Evolutionary conservation across 1,140 invertebrate species (phyloP).

Genomic region (Drosophila navojoa): DNA sequence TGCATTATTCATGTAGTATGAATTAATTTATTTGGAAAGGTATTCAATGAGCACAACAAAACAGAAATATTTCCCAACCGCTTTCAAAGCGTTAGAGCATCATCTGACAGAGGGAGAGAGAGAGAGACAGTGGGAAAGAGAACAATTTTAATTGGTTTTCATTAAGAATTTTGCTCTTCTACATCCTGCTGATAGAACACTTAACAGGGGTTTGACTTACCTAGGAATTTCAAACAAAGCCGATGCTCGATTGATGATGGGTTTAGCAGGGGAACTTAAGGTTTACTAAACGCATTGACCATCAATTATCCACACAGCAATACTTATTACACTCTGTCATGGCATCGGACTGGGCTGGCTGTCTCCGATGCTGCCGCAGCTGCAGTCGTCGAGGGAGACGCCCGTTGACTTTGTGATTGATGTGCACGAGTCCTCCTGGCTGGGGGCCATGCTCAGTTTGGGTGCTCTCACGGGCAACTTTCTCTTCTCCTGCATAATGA

Average conservation of each 20-base stretch:
- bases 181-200: background rate
- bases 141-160: too few species aligned
- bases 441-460: conserved; percentile 73
- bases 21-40: too few species aligned
- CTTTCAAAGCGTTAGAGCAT: too few species aligned
- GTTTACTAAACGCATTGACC: too few species aligned
- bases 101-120: too few species aligned
- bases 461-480: conserved; percentile 76
- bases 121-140: too few species aligned
- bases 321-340: conserved; percentile 54
- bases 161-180: background rate
- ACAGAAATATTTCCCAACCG: too few species aligned
- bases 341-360: conserved; percentile 84
- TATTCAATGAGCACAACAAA: too few species aligned
- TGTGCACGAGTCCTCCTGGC: conserved; percentile 75
- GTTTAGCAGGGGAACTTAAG: too few species aligned
- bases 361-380: conserved; percentile 81
- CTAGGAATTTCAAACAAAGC: background rate
- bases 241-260: background rate
- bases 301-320: conserved; percentile 4
- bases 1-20: too few species aligned
- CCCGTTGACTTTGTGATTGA: conserved; percentile 71
- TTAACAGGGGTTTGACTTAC: background rate
- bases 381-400: conserved; percentile 67
- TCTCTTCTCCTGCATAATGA: conserved; percentile 76